phyloP scores from a whole-genome alignment of 2,888 invertebrate genomes.

The Sesia apiformis region DNA sequence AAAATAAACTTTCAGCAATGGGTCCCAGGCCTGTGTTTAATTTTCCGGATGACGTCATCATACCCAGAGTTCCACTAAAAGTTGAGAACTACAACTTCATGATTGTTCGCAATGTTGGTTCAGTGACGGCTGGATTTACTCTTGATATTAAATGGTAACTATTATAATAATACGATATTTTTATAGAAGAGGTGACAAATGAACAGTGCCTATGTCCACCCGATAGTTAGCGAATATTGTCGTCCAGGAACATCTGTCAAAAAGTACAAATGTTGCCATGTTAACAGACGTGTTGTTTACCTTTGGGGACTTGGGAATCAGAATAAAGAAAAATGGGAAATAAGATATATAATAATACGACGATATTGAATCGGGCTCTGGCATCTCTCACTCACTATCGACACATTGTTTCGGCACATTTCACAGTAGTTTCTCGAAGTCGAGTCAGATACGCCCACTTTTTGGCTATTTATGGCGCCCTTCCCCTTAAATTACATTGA shows the following conservation, averaged over 20 bases:
- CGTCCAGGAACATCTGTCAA: not conserved
- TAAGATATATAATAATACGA: too few relatives aligned
- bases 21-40: slow-evolving; percentile 56
- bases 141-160: slow-evolving; percentile 42
- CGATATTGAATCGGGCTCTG: too few relatives aligned
- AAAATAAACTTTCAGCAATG: slow-evolving; percentile 32
- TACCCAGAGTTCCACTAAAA: slow-evolving; percentile 50
- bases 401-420: too few relatives aligned
- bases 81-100: slow-evolving; percentile 33
- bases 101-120: slow-evolving; percentile 41
- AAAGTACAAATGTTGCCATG: too few relatives aligned
- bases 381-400: too few relatives aligned
- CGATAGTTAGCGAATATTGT: not conserved
- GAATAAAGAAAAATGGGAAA: too few relatives aligned
- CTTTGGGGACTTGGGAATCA: not conserved
- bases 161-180: not conserved
- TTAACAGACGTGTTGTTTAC: not conserved
- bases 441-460: too few relatives aligned
- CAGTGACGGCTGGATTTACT: slow-evolving; percentile 43
- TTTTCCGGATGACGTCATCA: slow-evolving; percentile 45
- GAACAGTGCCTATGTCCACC: not conserved
- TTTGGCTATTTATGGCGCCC: too few relatives aligned
- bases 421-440: too few relatives aligned
- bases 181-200: too few relatives aligned
- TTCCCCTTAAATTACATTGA: too few relatives aligned